Base-by-base conservation (phyloP, 2,888 invertebrate genomes). In the Apomyelois bistriatella region DNA sequence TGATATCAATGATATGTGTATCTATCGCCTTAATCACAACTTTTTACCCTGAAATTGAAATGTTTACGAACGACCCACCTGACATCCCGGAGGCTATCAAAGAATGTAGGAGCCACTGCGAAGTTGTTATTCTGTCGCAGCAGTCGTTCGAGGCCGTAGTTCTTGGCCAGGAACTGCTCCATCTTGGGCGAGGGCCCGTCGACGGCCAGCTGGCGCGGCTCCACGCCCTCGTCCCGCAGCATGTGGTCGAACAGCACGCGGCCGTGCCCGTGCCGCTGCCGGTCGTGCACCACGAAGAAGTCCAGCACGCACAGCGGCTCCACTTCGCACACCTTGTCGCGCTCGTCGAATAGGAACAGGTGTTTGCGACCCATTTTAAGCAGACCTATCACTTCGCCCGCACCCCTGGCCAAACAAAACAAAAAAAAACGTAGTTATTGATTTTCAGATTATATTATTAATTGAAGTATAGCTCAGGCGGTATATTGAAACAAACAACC, bases 121-220 rank as follows among this genome's bases (percentile, higher is more conserved):
- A 88, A 89, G 64, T 88, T 88, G 62, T 88, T 88, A 55, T 83
- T 86, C 53, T 89, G 89, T 0, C 93, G 84, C 9, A 80, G 17
- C 17, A 91, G 76, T 1, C 66, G 66, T 12, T 76, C 67, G 22
- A 92, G 57, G 13, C 92, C 92, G 79, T 97, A 99, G 79, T 98
- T 95, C 76, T 96, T 97, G 38, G 90, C 90, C 15, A 99, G 86
- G 82, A 99, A 99, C 32, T 93, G 93, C 61, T 96, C 90, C 70
- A 98, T 94, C 79, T 98, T 98, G 48, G 94, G 93, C 0, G 98
- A 98, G 0, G 99, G 99, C 38, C 97, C 93, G 82, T 99, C 99
- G 58, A 99, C 95, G 0, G 99, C 98, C 67, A 98, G 85, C 74
- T 95, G 94, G 2, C 93, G 86, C 0, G 96, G 94, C 47, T 84